These are phyloP conservation scores for Tribolium castaneum DNA, from an alignment of 1,140 invertebrate species.

Conservation along the genomic window DNA sequence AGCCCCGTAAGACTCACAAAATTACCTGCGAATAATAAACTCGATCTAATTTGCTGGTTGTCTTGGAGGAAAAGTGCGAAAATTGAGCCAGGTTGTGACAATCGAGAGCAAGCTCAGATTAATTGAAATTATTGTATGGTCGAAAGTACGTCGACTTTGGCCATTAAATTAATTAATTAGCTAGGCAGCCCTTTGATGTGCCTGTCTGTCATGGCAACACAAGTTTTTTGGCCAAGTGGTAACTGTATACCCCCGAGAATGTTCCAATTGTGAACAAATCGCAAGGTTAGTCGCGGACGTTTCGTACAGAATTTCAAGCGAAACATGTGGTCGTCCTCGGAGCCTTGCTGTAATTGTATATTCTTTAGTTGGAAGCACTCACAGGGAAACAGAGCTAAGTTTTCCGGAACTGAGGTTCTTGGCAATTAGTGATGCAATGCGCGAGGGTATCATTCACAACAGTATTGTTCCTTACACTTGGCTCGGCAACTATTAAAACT, in stretches of 20 bases:
- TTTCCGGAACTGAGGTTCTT: slow-evolving; percentile 48
- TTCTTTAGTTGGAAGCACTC: slow-evolving; percentile 17
- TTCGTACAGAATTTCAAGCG: slow-evolving; percentile 36
- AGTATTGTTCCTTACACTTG: slow-evolving; percentile 49
- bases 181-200: background rate
- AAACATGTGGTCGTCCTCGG: slow-evolving; percentile 33
- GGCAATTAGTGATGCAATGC: slow-evolving; percentile 55
- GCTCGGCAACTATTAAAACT: slow-evolving; percentile 51
- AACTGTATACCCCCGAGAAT: slow-evolving; percentile 19
- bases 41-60: slow-evolving; percentile 36
- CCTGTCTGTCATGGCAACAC: background rate
- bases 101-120: background rate
- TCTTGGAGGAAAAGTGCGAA: background rate
- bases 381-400: slow-evolving; percentile 19
- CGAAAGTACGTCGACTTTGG: no score
- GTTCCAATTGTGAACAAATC: background rate
- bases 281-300: slow-evolving; percentile 30
- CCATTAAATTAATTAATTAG: slow-evolving; percentile 21
- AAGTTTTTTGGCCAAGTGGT: background rate
- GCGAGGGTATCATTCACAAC: slow-evolving; percentile 49
- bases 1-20: background rate
- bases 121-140: background rate
- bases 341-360: slow-evolving; percentile 17
- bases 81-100: background rate
- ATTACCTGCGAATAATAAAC: slow-evolving; percentile 42